A percentile compares a stretch with the other conserved stretches of the same genome.
phyloP scores from a whole-genome alignment of 2,888 invertebrate genomes.

The Drosophila peninsularis region DNA sequence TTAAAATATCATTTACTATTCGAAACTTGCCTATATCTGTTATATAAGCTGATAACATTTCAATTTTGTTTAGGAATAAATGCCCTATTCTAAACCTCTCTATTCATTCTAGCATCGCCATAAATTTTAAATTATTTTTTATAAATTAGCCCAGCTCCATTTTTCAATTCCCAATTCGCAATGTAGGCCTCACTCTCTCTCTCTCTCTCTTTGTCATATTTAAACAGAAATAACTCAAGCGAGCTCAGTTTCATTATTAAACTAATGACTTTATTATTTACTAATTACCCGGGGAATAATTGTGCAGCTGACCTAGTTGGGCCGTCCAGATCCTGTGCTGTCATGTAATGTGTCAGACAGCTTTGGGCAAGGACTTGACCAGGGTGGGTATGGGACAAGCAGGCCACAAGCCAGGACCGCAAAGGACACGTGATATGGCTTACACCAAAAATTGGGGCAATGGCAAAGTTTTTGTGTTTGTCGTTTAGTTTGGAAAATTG shows the following conservation, averaged over 20 bases:
- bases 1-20: not conserved
- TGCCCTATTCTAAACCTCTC: not conserved
- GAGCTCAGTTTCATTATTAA: conserved; percentile 34
- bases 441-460: conserved; percentile 21
- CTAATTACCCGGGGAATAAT: conserved; percentile 48
- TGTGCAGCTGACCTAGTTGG: conserved; percentile 63
- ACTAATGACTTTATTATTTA: conserved; percentile 57
- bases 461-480: conserved; percentile 48
- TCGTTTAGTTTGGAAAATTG: conserved; percentile 68
- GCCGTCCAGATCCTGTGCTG: conserved; percentile 28
- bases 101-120: not conserved
- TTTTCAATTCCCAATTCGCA: not conserved
- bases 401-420: conserved; percentile 4
- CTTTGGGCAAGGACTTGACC: conserved; percentile 15
- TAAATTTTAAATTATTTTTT: not conserved
- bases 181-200: not conserved
- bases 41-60: not conserved
- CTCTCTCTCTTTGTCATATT: not conserved
- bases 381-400: conserved; percentile 19
- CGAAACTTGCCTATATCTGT: too few relatives aligned
- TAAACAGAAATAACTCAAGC: conserved; percentile 3
- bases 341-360: conserved; percentile 68
- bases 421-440: conserved; percentile 37
- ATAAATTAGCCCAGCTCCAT: not conserved
- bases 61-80: not conserved